phyloP scores from a whole-genome alignment of 2,888 invertebrate species.

The Apoda limacodes region DNA sequence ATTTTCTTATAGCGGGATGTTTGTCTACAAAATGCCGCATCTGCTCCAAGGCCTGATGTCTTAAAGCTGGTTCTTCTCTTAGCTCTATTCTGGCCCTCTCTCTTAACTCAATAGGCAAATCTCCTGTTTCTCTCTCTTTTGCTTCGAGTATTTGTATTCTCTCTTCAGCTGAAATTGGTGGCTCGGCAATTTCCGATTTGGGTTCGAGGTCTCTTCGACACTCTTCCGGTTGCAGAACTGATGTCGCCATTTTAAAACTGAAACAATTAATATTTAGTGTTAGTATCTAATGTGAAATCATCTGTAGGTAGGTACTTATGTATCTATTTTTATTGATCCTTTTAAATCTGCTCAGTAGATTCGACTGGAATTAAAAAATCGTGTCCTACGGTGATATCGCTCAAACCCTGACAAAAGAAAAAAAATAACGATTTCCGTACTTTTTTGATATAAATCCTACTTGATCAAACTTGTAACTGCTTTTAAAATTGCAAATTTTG shows the following conservation, averaged over 20 bases:
- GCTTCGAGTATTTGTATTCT: constrained; percentile 38
- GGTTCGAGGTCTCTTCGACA: constrained; percentile 47
- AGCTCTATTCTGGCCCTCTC: constrained; percentile 78
- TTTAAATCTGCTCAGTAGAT: too few species aligned
- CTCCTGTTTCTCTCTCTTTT: constrained; percentile 53
- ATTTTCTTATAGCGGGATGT: constrained; percentile 84
- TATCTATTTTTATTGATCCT: too few species aligned
- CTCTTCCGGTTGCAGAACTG: constrained; percentile 55
- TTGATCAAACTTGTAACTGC: too few species aligned
- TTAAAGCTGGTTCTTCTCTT: constrained; percentile 80
- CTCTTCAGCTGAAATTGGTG: constrained; percentile 44
- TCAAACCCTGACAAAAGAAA: too few species aligned
- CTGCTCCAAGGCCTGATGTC: constrained; percentile 80
- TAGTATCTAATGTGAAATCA: too few species aligned
- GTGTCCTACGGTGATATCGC: too few species aligned
- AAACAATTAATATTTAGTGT: too few species aligned
- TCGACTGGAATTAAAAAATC: too few species aligned
- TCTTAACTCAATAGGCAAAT: constrained; percentile 66
- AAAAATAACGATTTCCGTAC: too few species aligned
- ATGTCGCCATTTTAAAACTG: constrained; percentile 52
- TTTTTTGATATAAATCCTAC: too few species aligned
- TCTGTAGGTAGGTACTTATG: too few species aligned
- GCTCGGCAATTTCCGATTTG: constrained; percentile 35
- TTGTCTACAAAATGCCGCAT: constrained; percentile 87
- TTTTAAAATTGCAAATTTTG: too few species aligned